These are phyloP conservation scores for Bombycilla garrulus DNA, from an alignment of 2,113 vertebrate species.

Conservation along the genomic window DNA sequence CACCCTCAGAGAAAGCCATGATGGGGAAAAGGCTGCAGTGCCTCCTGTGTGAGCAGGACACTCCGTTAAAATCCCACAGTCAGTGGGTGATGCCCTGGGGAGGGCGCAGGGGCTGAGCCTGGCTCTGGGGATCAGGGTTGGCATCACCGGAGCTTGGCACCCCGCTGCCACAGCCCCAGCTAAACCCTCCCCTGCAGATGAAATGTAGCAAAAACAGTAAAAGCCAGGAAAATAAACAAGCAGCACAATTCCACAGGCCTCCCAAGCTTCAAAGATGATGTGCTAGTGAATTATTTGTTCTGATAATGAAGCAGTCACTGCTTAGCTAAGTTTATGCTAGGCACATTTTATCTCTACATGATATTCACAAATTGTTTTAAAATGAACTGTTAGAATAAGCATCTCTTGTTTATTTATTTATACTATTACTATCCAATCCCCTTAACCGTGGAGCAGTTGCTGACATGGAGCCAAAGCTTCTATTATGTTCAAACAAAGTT, in stretches of 20 bases:
- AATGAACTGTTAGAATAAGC: slow-evolving; percentile 82
- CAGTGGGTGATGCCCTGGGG: not conserved
- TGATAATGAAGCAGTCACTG: slow-evolving; percentile 69
- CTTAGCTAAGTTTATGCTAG: slow-evolving; percentile 68
- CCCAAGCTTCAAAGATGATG: slow-evolving; percentile 70
- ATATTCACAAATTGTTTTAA: slow-evolving; percentile 79
- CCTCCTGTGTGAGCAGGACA: not conserved
- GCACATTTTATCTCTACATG: slow-evolving; percentile 72
- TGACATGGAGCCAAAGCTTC: slow-evolving; percentile 57
- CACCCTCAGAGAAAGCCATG: fast-evolving
- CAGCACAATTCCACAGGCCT: slow-evolving; percentile 45
- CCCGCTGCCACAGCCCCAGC: not conserved
- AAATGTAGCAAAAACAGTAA: slow-evolving; percentile 52
- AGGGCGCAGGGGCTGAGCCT: not conserved
- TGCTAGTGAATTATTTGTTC: slow-evolving; percentile 71
- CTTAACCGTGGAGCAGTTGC: slow-evolving; percentile 11
- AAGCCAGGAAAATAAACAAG: slow-evolving; percentile 63
- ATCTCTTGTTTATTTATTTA: slow-evolving; percentile 73
- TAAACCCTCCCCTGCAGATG: not conserved
- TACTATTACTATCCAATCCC: slow-evolving; percentile 50
- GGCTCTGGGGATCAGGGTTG: fast-evolving
- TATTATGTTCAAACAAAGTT: slow-evolving; percentile 58
- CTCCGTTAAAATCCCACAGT: not conserved
- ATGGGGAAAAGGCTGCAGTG: fast-evolving
- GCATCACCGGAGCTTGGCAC: not conserved